phyloP scores from a whole-genome alignment of 2,797 vertebrate genomes.

The Garrulus glandarius region DNA sequence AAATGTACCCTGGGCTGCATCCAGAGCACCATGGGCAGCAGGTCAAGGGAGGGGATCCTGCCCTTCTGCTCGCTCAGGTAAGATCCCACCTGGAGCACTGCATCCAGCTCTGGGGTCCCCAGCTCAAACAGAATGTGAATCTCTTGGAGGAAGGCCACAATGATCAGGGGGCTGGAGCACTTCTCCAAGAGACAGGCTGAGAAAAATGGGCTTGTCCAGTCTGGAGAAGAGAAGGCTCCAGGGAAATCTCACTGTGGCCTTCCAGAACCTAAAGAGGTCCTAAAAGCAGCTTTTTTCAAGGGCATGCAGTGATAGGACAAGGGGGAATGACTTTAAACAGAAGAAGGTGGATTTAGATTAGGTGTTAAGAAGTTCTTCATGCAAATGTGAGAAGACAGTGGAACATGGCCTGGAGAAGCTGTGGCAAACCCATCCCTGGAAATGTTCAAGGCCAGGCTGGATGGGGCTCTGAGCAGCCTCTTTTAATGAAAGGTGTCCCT shows the following conservation, averaged over 20 bases:
- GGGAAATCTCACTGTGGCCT: background rate
- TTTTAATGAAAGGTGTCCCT: background rate
- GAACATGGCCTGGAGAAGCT: background rate
- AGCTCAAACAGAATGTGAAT: accelerated
- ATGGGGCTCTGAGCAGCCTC: background rate
- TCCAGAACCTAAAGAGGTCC: background rate
- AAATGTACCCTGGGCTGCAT: background rate
- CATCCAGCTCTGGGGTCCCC: background rate
- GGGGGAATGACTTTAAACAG: background rate
- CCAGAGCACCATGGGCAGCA: background rate
- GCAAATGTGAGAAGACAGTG: too few relatives aligned
- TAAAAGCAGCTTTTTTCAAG: background rate
- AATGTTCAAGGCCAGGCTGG: background rate
- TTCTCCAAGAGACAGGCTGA: background rate
- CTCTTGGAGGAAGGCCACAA: background rate
- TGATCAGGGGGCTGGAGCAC: background rate
- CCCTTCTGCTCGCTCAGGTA: background rate
- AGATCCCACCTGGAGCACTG: background rate
- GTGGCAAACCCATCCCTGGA: background rate
- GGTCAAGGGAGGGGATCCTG: background rate
- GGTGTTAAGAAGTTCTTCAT: background rate
- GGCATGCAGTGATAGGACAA: background rate
- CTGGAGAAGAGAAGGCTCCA: background rate
- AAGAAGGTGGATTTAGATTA: background rate
- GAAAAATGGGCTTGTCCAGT: background rate